These are phyloP conservation scores for Cathartes aura DNA, from an alignment of 2,113 vertebrate species.

Conservation along the genomic window DNA sequence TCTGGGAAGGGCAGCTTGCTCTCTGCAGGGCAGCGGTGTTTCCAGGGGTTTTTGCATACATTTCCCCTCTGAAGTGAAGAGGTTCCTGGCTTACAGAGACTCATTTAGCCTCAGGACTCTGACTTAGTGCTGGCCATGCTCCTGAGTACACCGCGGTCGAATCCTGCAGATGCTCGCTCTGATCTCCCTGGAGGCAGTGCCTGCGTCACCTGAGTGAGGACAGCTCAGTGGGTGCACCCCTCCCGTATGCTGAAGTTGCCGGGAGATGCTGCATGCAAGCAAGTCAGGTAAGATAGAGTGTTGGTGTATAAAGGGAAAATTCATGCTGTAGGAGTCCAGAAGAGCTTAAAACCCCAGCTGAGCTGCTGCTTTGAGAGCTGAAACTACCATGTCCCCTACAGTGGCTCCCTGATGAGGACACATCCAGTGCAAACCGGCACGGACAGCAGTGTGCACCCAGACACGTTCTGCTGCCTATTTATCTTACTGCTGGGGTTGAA, in stretches of 20 bases:
- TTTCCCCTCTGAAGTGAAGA: not conserved
- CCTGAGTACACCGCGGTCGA: fast-evolving
- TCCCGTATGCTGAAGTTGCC: fast-evolving
- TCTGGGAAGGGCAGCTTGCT: not conserved
- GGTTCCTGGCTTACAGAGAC: not conserved
- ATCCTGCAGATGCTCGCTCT: not conserved
- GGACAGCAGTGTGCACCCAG: fast-evolving
- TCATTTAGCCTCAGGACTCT: not conserved
- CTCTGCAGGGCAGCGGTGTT: not conserved
- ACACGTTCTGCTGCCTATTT: not conserved
- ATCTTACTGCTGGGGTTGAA: not conserved
- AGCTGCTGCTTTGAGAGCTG: not conserved
- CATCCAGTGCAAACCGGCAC: not conserved
- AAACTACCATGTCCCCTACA: fast-evolving
- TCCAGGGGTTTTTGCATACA: fast-evolving
- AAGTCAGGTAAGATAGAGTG: not conserved
- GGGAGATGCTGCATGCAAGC: fast-evolving
- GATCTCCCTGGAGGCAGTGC: not conserved
- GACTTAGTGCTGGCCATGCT: not conserved
- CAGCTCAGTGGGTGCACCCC: fast-evolving
- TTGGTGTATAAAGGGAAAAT: not conserved
- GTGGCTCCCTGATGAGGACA: not conserved
- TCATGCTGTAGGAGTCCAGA: not conserved
- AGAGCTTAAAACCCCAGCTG: not conserved
- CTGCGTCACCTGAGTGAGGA: fast-evolving